Percentiles rank a stretch among this genome's conserved stretches.
These are phyloP conservation scores for Rugalucina vietnamica DNA, from an alignment of 2,888 invertebrate genomes.

Conservation along the genomic window DNA sequence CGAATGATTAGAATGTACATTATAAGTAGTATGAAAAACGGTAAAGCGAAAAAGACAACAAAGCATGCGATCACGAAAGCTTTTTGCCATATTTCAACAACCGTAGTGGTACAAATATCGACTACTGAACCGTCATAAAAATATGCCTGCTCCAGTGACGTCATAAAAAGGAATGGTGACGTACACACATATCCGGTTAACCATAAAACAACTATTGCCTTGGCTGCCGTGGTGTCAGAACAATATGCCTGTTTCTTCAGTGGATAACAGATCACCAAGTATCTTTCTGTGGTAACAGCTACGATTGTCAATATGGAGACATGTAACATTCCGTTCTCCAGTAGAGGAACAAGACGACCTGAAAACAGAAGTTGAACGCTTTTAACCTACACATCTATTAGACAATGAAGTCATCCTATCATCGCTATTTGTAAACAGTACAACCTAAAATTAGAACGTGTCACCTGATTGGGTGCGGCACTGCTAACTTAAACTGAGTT, in stretches of 20 bases:
- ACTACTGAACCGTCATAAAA: slow-evolving; percentile 84
- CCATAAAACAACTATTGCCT: slow-evolving; percentile 82
- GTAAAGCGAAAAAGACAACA: slow-evolving; percentile 60
- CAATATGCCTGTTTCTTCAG: slow-evolving; percentile 87
- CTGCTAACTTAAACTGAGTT: no score
- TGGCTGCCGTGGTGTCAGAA: slow-evolving; percentile 81
- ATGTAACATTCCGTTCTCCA: slow-evolving; percentile 95
- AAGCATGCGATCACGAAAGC: slow-evolving; percentile 62
- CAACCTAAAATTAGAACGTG: no score
- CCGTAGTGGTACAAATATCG: slow-evolving; percentile 60
- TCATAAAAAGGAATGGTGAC: slow-evolving; percentile 92
- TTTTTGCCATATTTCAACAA: slow-evolving; percentile 34
- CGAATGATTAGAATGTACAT: slow-evolving; percentile 66
- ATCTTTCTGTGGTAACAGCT: slow-evolving; percentile 95
- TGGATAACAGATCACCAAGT: slow-evolving; percentile 96
- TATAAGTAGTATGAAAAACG: slow-evolving; percentile 60
- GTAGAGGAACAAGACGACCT: slow-evolving; percentile 96
- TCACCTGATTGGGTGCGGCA: no score
- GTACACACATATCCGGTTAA: slow-evolving; percentile 77
- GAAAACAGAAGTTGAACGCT: slow-evolving; percentile 75
- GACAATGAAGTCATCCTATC: no score
- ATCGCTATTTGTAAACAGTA: no score
- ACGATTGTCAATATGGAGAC: slow-evolving; percentile 96
- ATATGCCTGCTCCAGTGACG: slow-evolving; percentile 89
- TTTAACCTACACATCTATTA: no score